phyloP scores from a whole-genome alignment of 2,113 vertebrate genomes.

The Pomatorhinus ruficollis region DNA sequence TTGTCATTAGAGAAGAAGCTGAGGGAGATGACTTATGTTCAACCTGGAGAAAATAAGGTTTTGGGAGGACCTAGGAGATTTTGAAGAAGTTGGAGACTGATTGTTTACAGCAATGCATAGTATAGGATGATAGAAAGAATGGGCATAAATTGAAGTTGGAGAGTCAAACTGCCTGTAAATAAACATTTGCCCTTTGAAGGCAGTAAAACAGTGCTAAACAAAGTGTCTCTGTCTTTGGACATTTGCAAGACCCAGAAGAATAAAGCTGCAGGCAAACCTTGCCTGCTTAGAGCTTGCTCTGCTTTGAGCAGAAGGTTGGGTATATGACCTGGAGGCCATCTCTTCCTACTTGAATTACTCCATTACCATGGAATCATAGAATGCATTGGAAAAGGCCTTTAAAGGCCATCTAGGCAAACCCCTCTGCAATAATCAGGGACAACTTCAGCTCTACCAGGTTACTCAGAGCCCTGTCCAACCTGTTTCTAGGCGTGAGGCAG shows the following conservation, averaged over 20 bases:
- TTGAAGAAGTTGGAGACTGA: neutral
- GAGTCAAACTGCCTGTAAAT: neutral
- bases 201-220: neutral
- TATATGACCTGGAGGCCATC: neutral
- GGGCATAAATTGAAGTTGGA: neutral
- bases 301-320: neutral
- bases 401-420: neutral
- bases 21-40: neutral
- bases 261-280: neutral
- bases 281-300: neutral
- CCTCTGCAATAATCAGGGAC: neutral
- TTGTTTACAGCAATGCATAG: neutral
- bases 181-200: neutral
- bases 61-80: neutral
- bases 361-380: neutral
- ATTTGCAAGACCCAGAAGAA: neutral
- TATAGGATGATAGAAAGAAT: neutral
- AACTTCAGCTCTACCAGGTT: neutral
- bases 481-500: neutral
- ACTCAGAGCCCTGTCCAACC: neutral
- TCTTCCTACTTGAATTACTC: neutral
- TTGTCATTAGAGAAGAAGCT: neutral
- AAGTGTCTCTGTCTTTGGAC: neutral
- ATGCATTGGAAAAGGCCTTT: neutral
- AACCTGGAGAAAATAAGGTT: neutral